A percentile compares a stretch with the other conserved stretches of the same genome.
phyloP scores from a whole-genome alignment of 2,888 invertebrate genomes.

The Conistra vaccinii region DNA sequence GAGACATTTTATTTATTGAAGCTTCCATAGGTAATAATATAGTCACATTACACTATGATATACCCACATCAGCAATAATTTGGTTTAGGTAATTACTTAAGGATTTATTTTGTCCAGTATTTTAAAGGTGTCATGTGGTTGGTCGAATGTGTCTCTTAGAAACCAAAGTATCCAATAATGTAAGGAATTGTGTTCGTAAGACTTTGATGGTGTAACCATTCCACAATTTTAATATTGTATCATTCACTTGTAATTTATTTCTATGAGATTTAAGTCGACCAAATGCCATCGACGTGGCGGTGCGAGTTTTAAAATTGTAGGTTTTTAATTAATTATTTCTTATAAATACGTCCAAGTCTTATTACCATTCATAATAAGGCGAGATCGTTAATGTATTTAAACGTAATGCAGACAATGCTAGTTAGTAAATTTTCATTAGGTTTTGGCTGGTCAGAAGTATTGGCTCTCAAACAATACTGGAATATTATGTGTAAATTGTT shows the following conservation, averaged over 20 bases:
- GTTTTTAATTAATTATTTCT: slow-evolving; percentile 72
- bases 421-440: slow-evolving; percentile 80
- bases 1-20: slow-evolving; percentile 90
- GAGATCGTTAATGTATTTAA: slow-evolving; percentile 71
- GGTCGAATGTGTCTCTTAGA: slow-evolving; percentile 81
- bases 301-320: slow-evolving; percentile 73
- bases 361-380: slow-evolving; percentile 72
- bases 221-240: slow-evolving; percentile 69
- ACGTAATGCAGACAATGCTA: slow-evolving; percentile 75
- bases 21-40: slow-evolving; percentile 88
- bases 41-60: slow-evolving; percentile 82
- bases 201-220: slow-evolving; percentile 75
- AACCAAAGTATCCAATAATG: slow-evolving; percentile 80
- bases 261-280: slow-evolving; percentile 78
- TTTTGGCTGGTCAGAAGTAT: slow-evolving; percentile 65
- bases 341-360: slow-evolving; percentile 77
- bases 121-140: slow-evolving; percentile 73
- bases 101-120: slow-evolving; percentile 82
- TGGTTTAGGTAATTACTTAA: slow-evolving; percentile 82
- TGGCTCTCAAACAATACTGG: slow-evolving; percentile 65
- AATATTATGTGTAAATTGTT: slow-evolving; percentile 77
- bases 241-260: slow-evolving; percentile 72
- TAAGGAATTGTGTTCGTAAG: slow-evolving; percentile 74
- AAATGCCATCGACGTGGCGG: slow-evolving; percentile 73
- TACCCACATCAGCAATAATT: slow-evolving; percentile 86